These are phyloP conservation scores for Ptyas mucosa DNA, from an alignment of 2,113 vertebrate genomes.

Conservation along the genomic window DNA sequence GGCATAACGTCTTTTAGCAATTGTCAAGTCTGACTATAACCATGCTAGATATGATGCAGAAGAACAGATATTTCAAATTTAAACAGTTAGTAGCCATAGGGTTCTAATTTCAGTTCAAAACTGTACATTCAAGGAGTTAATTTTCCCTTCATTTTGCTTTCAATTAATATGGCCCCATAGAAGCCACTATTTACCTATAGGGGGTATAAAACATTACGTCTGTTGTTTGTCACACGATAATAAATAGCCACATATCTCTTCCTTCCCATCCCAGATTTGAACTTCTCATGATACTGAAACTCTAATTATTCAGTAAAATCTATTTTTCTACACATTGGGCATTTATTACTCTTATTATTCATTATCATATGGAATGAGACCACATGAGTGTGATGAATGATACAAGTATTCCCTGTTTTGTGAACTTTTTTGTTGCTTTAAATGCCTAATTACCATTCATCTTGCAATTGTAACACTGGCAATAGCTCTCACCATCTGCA, in stretches of 20 bases:
- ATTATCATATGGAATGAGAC: background rate
- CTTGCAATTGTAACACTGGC: background rate
- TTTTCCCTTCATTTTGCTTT: background rate
- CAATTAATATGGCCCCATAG: background rate
- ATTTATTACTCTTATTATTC: background rate
- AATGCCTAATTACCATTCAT: background rate
- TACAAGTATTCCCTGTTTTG: background rate
- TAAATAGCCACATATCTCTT: background rate
- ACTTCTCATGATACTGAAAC: background rate
- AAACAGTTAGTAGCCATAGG: background rate
- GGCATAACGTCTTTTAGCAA: background rate
- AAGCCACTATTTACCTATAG: background rate
- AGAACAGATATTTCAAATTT: background rate
- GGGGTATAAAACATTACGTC: background rate
- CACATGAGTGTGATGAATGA: background rate
- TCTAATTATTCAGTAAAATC: background rate
- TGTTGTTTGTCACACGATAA: background rate
- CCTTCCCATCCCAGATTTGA: background rate
- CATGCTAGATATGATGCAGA: background rate
- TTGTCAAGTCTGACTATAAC: background rate
- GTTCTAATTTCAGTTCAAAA: background rate
- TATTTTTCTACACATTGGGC: background rate
- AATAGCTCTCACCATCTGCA: background rate
- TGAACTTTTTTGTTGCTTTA: constrained; percentile 9
- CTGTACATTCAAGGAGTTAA: background rate